A percentile compares a stretch with the other conserved stretches of the same genome.
Conservation (phyloP, 2,888 invertebrate species). For the Drosophila subsilvestris region DNA sequence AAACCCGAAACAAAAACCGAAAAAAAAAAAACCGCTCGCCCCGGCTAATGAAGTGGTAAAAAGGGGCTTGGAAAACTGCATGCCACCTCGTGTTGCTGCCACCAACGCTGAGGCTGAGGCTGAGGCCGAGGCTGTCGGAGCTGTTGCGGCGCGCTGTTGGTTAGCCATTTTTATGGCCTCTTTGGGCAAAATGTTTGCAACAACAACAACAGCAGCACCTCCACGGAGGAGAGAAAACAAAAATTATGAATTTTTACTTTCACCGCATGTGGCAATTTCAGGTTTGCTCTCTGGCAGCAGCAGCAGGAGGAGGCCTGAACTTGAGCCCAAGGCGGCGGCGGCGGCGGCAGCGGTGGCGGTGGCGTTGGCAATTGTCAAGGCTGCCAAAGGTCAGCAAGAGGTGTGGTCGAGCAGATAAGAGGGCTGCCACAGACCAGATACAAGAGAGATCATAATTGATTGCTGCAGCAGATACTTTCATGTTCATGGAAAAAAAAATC, state of each 20-base stretch:
- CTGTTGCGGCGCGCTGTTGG: constrained; percentile 46
- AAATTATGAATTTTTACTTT: constrained; percentile 82
- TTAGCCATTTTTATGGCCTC: constrained; percentile 70
- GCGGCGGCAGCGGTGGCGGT: constrained; percentile 43
- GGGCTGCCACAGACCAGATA: constrained; percentile 9
- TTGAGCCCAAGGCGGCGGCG: constrained; percentile 65
- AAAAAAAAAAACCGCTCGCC: constrained; percentile 37
- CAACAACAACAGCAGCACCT: constrained; percentile 2
- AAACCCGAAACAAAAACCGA: constrained; percentile 12
- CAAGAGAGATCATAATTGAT: constrained; percentile 36
- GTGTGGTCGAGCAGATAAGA: constrained; percentile 67
- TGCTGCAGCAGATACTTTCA: constrained; percentile 43
- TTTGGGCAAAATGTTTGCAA: constrained; percentile 59
- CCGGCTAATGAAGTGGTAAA: constrained; percentile 76
- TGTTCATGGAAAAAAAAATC: constrained; percentile 42
- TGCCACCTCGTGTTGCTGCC: constrained; percentile 34
- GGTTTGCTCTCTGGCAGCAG: constrained; percentile 51
- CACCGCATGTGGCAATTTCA: constrained; percentile 79
- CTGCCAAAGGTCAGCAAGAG: constrained; percentile 63
- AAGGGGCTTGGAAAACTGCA: constrained; percentile 68
- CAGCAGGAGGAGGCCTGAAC: constrained; percentile 50
- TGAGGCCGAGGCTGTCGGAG: not conserved
- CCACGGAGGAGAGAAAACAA: constrained; percentile 47
- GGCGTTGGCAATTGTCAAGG: constrained; percentile 63
- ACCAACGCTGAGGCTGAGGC: constrained; percentile 33